Conservation (phyloP, 23 tunicate genomes). For the Styela plicata region DNA sequence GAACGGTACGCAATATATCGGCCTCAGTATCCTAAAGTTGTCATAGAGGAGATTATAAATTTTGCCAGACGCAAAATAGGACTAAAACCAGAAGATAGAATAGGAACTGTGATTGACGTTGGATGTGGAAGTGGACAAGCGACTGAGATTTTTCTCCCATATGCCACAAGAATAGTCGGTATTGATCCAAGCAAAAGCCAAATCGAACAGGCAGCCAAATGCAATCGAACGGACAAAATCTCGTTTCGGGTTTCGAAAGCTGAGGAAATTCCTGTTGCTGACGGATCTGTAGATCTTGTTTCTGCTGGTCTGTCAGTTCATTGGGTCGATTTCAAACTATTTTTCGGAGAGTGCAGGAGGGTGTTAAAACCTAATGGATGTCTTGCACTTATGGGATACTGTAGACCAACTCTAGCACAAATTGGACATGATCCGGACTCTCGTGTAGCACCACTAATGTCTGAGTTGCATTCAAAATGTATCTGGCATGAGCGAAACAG, state of each 20-base stretch:
- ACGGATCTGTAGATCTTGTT: slow-evolving; percentile 44
- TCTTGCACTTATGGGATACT: slow-evolving; percentile 51
- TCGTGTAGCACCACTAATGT: not conserved
- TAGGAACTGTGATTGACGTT: slow-evolving; percentile 41
- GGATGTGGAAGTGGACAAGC: slow-evolving; percentile 86
- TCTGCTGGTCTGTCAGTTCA: slow-evolving; percentile 51
- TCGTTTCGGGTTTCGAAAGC: slow-evolving; percentile 37
- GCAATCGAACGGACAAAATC: slow-evolving; percentile 19
- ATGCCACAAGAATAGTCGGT: slow-evolving; percentile 40
- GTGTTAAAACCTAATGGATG: slow-evolving; percentile 68
- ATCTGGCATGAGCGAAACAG: not conserved
- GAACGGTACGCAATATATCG: not conserved
- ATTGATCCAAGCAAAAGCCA: slow-evolving; percentile 79
- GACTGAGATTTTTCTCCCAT: slow-evolving; percentile 36
- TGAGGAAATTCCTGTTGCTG: slow-evolving; percentile 23
- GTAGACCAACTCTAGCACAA: slow-evolving; percentile 21
- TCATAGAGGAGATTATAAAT: not conserved
- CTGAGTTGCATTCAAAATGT: not conserved
- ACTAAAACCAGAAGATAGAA: not conserved
- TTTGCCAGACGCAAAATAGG: not conserved
- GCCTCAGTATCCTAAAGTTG: not conserved
- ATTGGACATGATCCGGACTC: not conserved
- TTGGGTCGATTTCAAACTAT: slow-evolving; percentile 50
- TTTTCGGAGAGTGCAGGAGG: slow-evolving; percentile 55
- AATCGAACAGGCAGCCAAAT: slow-evolving; percentile 39